phyloP scores from a whole-genome alignment of 2,888 invertebrate species.

The Lepidocyrtoides sp. region DNA sequence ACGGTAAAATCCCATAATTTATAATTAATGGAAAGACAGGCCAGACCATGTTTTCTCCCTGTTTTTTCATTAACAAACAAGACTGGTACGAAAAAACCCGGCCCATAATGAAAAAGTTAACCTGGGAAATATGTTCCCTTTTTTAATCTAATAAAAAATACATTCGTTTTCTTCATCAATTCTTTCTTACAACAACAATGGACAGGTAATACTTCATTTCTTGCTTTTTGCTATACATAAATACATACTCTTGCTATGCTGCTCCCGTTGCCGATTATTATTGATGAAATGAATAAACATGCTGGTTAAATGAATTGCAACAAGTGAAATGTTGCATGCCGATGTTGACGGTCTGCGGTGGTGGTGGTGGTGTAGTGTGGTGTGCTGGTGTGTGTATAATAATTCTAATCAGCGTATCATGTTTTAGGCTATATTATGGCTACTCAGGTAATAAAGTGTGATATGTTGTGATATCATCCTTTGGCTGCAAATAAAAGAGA shows the following conservation, averaged over 20 bases:
- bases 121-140: constrained; percentile 9
- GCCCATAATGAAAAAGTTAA: background rate
- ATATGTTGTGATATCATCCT: constrained; percentile 55
- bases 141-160: constrained; percentile 18
- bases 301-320: constrained; percentile 55
- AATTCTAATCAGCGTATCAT: constrained; percentile 61
- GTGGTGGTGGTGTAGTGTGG: constrained; percentile 5
- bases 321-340: constrained; percentile 24
- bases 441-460: constrained; percentile 66
- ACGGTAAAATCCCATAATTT: constrained; percentile 68
- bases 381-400: constrained; percentile 8
- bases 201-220: background rate
- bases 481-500: background rate
- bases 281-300: background rate
- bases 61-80: constrained; percentile 44
- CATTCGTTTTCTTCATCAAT: background rate
- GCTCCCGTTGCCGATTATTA: background rate
- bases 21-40: constrained; percentile 67
- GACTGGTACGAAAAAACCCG: constrained; percentile 9
- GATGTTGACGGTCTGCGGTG: background rate
- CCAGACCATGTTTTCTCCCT: constrained; percentile 16
- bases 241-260: too few relatives aligned
- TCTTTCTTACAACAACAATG: constrained; percentile 8
- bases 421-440: constrained; percentile 16
- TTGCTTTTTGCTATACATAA: too few relatives aligned